Percentiles rank a stretch among this genome's conserved stretches.
Conservation (phyloP, 2,113 vertebrate genomes). For the Zosterops japonicus region DNA sequence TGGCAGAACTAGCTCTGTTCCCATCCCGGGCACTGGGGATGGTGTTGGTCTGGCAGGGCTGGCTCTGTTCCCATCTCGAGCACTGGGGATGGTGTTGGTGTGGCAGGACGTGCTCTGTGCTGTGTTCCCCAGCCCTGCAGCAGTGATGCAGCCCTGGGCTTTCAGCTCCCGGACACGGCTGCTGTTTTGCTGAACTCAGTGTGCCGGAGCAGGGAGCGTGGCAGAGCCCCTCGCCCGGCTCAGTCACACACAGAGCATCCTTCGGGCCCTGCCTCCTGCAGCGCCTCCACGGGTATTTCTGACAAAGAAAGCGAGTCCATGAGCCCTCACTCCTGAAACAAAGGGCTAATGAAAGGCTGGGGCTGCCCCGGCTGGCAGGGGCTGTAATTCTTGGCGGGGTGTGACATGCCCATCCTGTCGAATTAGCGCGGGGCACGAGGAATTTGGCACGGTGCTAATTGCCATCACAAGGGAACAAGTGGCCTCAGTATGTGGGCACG, state of each 20-base stretch:
- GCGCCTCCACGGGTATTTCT: background rate
- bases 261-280: background rate
- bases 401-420: slow-evolving; percentile 69
- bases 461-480: slow-evolving; percentile 66
- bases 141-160: rapidly evolving
- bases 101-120: rapidly evolving
- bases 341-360: slow-evolving; percentile 51
- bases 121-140: rapidly evolving
- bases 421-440: slow-evolving; percentile 65
- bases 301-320: background rate
- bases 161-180: rapidly evolving
- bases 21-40: too few relatives aligned
- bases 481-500: slow-evolving; percentile 69
- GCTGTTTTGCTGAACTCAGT: background rate
- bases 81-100: too few relatives aligned
- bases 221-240: background rate
- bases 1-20: too few relatives aligned
- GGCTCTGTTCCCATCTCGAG: too few relatives aligned
- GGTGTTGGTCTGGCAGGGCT: too few relatives aligned
- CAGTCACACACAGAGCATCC: background rate
- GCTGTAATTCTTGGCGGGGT: slow-evolving; percentile 69
- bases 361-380: background rate
- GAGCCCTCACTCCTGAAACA: slow-evolving; percentile 57
- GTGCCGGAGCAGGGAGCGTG: rapidly evolving
- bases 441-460: slow-evolving; percentile 77